These are phyloP conservation scores for Aphidius ervi DNA, from an alignment of 1,140 invertebrate species.

Conservation along the genomic window DNA sequence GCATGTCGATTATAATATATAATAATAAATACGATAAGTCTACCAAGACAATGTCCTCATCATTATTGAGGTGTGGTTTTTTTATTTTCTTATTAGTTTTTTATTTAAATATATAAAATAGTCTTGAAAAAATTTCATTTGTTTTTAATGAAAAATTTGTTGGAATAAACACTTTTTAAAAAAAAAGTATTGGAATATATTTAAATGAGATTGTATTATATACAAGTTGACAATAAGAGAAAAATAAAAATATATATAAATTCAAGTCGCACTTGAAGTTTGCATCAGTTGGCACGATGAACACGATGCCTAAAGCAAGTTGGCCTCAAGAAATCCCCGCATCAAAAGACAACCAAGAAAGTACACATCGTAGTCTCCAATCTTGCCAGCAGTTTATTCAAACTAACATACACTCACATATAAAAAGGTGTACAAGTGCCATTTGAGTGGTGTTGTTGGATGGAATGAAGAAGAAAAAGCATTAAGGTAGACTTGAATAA, in stretches of 20 bases:
- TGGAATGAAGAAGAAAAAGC: neutral
- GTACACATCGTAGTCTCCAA: slow-evolving; percentile 22
- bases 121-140: no score
- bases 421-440: neutral
- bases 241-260: slow-evolving; percentile 13
- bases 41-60: no score
- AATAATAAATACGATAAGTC: no score
- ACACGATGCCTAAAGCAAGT: slow-evolving; percentile 51
- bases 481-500: slow-evolving; percentile 16
- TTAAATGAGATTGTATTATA: neutral
- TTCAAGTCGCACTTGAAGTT: neutral
- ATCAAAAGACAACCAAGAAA: slow-evolving; percentile 21
- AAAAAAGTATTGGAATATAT: no score
- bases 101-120: no score
- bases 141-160: no score
- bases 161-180: no score
- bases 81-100: neutral
- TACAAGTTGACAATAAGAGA: slow-evolving; percentile 2
- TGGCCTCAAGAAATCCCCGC: slow-evolving; percentile 40
- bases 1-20: no score
- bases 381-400: slow-evolving; percentile 22
- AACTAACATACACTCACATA: neutral
- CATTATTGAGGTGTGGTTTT: slow-evolving; percentile 4
- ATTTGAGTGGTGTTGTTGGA: neutral
- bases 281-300: slow-evolving; percentile 39